Percentiles rank a stretch among this genome's conserved stretches.
These are phyloP conservation scores for Eumeta japonica DNA, from an alignment of 1,140 invertebrate species.

Conservation along the genomic window DNA sequence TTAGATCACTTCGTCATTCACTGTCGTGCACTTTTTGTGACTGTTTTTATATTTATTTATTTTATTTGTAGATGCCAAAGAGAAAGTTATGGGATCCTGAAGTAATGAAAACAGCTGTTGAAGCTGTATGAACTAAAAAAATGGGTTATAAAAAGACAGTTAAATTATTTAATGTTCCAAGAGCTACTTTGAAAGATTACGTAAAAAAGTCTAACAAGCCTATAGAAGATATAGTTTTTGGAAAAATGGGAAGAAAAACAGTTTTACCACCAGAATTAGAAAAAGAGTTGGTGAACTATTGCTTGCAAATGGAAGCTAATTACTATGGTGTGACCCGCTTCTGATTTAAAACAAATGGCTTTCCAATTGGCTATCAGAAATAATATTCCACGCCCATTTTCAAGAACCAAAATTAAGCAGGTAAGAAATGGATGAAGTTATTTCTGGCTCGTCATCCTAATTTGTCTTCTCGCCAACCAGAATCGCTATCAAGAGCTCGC, in stretches of 20 bases:
- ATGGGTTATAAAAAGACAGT: no score
- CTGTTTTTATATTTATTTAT: no score
- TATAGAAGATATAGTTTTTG: conserved; percentile 6
- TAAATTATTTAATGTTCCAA: conserved; percentile 12
- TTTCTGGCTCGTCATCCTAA: conserved; percentile 11
- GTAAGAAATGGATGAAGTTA: conserved; percentile 9
- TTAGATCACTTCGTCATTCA: no score
- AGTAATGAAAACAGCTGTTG: conserved; percentile 10
- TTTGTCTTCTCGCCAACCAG: conserved; percentile 5
- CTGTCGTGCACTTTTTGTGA: no score
- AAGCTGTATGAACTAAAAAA: no score
- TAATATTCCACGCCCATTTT: conserved; percentile 16
- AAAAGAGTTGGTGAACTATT: conserved; percentile 8
- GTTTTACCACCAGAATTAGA: conserved; percentile 10
- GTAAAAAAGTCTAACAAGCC: conserved; percentile 6
- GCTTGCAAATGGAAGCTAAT: conserved; percentile 9
- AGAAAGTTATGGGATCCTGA: conserved; percentile 10
- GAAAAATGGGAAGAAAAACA: conserved; percentile 10
- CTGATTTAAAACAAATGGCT: conserved; percentile 16
- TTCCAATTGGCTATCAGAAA: conserved; percentile 23
- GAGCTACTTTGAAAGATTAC: conserved; percentile 5
- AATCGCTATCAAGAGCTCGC: conserved; percentile 5
- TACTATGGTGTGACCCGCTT: conserved; percentile 23
- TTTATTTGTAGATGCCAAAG: no score
- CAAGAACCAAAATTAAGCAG: conserved; percentile 7